Base-by-base conservation (phyloP, 2,113 vertebrate species). In the Calypte anna region DNA sequence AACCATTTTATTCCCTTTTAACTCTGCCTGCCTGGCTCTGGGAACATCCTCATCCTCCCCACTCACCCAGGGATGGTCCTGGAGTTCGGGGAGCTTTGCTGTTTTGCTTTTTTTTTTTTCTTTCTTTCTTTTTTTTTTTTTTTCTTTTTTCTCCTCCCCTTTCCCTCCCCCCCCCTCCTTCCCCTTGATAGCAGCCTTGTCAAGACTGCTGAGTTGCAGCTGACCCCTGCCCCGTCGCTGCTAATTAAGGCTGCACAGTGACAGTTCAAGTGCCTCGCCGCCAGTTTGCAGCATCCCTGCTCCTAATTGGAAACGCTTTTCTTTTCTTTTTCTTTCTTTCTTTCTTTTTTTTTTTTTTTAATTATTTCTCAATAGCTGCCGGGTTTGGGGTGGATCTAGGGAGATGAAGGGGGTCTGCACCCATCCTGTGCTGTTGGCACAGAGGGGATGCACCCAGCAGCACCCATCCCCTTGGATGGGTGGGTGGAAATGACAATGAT, bases 231-330 rank as follows among this genome's bases (percentile, higher is more conserved):
- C 98, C 98, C 86, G 86, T 91, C 96, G 98, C 98, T 97, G 97
- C 99, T 99, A 99, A 99, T 99, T 99, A 99, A 98, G 98, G 98
- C 97, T 98, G 98, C 97, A 93, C 98, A 97, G 98, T 98, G 98
- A 99, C 98, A 98, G 98, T 98, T 99, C 98, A 98, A 99, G 98
- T 98, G 98, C 98, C 96, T 98, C 73, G 97, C 98, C 96, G 97
- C 97, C 97, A 97, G 97, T 98, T 98, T 97, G 95, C 97, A 97
- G 97, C 97, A 97, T 96, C 91, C 95, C 97, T 97, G 98, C 98
- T 97, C 98, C 98, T 99, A 99, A 99, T 99, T 99, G 98, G 98
- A 97, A 97, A 96, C 58, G 95, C 97, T 30, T 57, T 96, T 97
- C 88, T 97, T 40, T 40, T 40, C 12, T 40, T 40, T 40, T 40